Evolutionary conservation across 2,888 invertebrate species (phyloP).

Genomic region (Diarsia mendica): DNA sequence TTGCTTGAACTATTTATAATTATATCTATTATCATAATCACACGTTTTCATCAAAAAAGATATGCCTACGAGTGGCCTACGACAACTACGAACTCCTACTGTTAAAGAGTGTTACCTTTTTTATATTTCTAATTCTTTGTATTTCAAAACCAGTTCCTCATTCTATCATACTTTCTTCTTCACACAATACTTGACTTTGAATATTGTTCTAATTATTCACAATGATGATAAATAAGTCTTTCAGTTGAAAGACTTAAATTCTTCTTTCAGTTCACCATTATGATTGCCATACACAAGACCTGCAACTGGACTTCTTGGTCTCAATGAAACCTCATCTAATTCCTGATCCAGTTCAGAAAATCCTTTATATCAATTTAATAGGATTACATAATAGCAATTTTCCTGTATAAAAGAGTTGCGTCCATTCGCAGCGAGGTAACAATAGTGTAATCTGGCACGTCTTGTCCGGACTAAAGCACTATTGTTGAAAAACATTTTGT

Average conservation of each 20-base stretch:
- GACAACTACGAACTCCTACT: no score
- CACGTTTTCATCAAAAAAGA: not conserved
- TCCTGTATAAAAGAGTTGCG: conserved; percentile 61
- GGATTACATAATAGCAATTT: conserved; percentile 65
- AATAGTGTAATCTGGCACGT: conserved; percentile 62
- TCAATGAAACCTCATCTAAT: conserved; percentile 23
- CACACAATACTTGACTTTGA: not conserved
- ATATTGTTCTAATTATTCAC: not conserved
- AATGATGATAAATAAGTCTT: not conserved
- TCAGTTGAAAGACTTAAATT: no score
- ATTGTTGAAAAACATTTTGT: conserved; percentile 55
- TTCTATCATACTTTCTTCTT: not conserved
- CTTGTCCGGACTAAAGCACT: conserved; percentile 21
- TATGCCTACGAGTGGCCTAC: not conserved
- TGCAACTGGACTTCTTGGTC: not conserved
- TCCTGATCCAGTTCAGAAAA: conserved; percentile 23
- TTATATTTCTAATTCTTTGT: no score
- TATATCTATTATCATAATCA: not conserved
- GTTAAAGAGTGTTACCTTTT: not conserved
- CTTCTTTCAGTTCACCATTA: not conserved
- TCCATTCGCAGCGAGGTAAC: conserved; percentile 52
- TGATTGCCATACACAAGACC: not conserved
- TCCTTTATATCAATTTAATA: conserved; percentile 54
- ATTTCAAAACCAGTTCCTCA: not conserved
- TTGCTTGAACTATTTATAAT: not conserved